Evolutionary conservation across 1,140 invertebrate species (phyloP), one percentile per base, ranked within the genome.

Genomic region (Ooceraea biroi): DNA sequence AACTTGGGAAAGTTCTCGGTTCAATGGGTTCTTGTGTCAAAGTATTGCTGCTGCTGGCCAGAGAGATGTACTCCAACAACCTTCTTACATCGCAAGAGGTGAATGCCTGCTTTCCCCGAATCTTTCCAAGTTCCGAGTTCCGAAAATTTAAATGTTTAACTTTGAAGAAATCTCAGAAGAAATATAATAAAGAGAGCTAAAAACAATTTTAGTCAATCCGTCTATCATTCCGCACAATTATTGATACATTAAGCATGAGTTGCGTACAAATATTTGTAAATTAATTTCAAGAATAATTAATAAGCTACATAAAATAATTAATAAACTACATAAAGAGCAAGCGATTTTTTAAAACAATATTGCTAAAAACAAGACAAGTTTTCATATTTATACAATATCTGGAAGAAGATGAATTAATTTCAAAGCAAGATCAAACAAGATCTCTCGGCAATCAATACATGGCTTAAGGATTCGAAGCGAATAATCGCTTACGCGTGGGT

Each of bases 1-100:
- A 78, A 78, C 76, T 78, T 69, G n/a, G 41, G 7, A 80, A 80
- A 71, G 76, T 69, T 4, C 0, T 36, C 46, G 46, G 48, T 52
- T n/a, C 46, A 65, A 41, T 12, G 52, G 8, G 1, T 71, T 71
- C 50, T 80, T 57, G 10, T 57, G 36, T 22, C 50, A 17, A 30
- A 69, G 36, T 30, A 71, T 80, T 69, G 41, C 46, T 55, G 48
- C 14, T 68, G 12, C 52, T 80, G 41, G 69, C 50, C 65, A 55
- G 19, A 44, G 30, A 71, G 25, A 46, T 69, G 12, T 68, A 19
- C 63, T 44, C 17, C 7, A 19, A 22, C 30, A 44, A 52, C 5
- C 25, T 19, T 55, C 55, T 19, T 50, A 10, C 30, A 5, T 80
- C 7, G 19, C 22, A 66, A 78, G 3, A 57, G 10, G n/a, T 8